Evolutionary conservation across 2,797 vertebrate species (phyloP).

Genomic region (Acestrorhynchus altus): DNA sequence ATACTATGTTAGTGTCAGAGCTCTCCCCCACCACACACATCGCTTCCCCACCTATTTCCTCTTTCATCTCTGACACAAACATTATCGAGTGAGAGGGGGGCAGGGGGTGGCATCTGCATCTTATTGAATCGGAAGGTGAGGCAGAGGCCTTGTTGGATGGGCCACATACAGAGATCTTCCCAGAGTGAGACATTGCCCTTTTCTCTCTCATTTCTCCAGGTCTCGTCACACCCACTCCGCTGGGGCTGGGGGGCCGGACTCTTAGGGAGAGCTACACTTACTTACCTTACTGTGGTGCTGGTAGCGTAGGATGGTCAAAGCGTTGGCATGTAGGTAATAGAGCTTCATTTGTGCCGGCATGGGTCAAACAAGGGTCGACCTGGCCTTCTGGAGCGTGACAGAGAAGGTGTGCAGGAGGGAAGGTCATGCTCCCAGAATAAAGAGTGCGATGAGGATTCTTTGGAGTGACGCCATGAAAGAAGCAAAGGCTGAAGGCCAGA

Average conservation of each 20-base stretch:
- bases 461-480: neutral
- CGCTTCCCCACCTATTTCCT: conserved; percentile 77
- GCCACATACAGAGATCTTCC: conserved; percentile 68
- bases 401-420: conserved; percentile 76
- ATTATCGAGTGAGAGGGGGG: conserved; percentile 74
- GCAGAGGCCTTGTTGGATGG: conserved; percentile 61
- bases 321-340: conserved; percentile 14
- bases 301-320: neutral
- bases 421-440: conserved; percentile 36
- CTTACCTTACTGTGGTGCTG: neutral
- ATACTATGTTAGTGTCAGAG: conserved; percentile 84
- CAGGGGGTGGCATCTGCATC: conserved; percentile 63
- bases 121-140: conserved; percentile 79
- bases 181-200: conserved; percentile 44
- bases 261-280: conserved; percentile 61
- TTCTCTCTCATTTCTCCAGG: conserved; percentile 38
- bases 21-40: conserved; percentile 62
- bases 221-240: conserved; percentile 42
- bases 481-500: no score
- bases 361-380: conserved; percentile 72
- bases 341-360: conserved; percentile 13
- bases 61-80: conserved; percentile 86
- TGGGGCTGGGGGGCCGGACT: conserved; percentile 2
- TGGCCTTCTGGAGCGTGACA: conserved; percentile 74
- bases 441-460: neutral